phyloP scores from a whole-genome alignment of 2,797 vertebrate species.

The Amphiprion clarkii region DNA sequence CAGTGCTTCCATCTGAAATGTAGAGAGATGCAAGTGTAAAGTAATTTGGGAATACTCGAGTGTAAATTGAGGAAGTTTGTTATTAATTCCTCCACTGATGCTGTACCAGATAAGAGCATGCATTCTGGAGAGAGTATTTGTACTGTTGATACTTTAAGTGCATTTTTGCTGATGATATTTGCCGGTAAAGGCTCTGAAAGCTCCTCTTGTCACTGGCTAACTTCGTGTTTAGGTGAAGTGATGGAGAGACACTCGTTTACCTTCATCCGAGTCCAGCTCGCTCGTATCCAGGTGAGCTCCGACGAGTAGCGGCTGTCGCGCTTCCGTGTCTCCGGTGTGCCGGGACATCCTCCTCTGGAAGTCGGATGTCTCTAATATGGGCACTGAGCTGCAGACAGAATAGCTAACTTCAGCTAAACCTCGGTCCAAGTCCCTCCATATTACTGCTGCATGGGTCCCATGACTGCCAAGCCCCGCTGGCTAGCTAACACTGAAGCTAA shows the following conservation, averaged over 20 bases:
- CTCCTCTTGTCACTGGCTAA: not conserved
- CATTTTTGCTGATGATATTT: too few species aligned
- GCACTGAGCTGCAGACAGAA: not conserved
- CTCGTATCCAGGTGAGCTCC: not conserved
- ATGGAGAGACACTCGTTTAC: constrained; percentile 37
- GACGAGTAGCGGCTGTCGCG: constrained; percentile 72
- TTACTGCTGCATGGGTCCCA: constrained; percentile 25
- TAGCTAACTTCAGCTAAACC: not conserved
- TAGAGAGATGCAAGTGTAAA: too few species aligned
- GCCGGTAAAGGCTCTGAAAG: not conserved
- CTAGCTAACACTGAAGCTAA: constrained; percentile 56
- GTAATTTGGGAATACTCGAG: too few species aligned
- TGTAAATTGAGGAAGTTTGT: too few species aligned
- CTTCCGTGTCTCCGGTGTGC: constrained; percentile 53
- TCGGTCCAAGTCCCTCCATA: not conserved
- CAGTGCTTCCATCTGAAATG: too few species aligned
- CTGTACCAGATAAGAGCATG: too few species aligned
- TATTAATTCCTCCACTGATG: too few species aligned
- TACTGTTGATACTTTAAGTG: not conserved
- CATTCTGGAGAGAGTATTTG: not conserved
- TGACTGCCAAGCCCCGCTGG: constrained; percentile 21
- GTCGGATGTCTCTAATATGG: constrained; percentile 7
- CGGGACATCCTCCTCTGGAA: constrained; percentile 54
- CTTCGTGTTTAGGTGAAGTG: not conserved
- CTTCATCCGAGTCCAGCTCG: constrained; percentile 71